Conservation (phyloP, 2,888 invertebrate genomes). For the Camponotus fellah region DNA sequence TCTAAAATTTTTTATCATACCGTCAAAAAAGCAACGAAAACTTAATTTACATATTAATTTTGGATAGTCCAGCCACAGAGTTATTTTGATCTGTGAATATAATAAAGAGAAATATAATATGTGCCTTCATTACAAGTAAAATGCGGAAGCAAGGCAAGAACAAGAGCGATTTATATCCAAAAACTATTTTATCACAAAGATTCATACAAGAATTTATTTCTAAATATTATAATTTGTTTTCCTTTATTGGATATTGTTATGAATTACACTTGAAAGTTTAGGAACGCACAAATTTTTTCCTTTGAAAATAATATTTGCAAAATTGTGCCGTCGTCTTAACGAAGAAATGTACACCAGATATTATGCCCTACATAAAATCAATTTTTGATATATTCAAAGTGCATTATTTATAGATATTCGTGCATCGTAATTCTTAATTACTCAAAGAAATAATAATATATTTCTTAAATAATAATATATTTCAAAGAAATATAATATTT, state of each 20-base stretch:
- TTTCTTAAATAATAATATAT: neutral
- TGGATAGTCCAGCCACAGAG: neutral
- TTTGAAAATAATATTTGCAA: neutral
- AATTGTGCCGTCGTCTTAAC: neutral
- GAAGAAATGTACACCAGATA: neutral
- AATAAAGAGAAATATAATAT: neutral
- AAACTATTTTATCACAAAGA: neutral
- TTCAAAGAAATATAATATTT: neutral
- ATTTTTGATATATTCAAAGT: neutral
- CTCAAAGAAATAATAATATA: neutral
- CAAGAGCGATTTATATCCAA: neutral
- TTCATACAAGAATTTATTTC: neutral
- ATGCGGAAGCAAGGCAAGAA: neutral
- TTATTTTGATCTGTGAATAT: conserved; percentile 10
- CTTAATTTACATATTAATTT: neutral
- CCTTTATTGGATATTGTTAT: neutral
- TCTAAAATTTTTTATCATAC: neutral
- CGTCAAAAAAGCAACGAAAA: neutral
- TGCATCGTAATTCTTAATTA: neutral
- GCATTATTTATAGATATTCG: neutral
- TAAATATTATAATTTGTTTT: conserved; percentile 4
- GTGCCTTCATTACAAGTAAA: neutral
- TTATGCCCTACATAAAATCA: neutral
- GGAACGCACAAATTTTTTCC: neutral
- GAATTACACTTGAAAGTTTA: neutral